Conservation (phyloP, 2,797 vertebrate genomes). For the Hydrophis major region DNA sequence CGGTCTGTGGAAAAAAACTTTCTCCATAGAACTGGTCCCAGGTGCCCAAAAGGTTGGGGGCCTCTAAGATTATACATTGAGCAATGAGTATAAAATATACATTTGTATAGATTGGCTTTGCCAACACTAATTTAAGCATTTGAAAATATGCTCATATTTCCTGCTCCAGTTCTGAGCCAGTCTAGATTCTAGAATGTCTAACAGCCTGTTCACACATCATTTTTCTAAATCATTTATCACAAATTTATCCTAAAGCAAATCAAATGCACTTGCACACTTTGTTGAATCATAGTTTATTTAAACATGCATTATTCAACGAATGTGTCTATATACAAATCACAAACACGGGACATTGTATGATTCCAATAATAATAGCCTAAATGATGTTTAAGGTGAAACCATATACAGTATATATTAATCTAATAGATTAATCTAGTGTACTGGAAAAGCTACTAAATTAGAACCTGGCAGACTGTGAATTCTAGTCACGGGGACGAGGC, state of each 20-base stretch:
- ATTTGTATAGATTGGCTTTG: background rate
- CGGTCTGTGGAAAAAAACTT: no score
- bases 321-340: background rate
- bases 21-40: no score
- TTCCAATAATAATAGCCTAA: background rate
- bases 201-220: background rate
- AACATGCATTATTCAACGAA: background rate
- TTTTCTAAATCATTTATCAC: background rate
- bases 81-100: background rate
- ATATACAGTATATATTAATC: background rate
- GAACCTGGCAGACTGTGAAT: background rate
- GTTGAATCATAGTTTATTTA: background rate
- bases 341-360: background rate
- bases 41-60: no score
- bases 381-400: background rate
- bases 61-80: background rate
- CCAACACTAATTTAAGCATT: background rate
- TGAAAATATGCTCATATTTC: background rate
- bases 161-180: background rate
- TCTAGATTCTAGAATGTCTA: background rate
- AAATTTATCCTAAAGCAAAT: background rate
- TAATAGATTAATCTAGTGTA: background rate
- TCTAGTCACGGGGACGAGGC: background rate
- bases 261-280: background rate
- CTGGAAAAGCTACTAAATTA: background rate